Evolutionary conservation across 1,140 invertebrate species (phyloP).

Genomic region (Cotesia vestalis): DNA sequence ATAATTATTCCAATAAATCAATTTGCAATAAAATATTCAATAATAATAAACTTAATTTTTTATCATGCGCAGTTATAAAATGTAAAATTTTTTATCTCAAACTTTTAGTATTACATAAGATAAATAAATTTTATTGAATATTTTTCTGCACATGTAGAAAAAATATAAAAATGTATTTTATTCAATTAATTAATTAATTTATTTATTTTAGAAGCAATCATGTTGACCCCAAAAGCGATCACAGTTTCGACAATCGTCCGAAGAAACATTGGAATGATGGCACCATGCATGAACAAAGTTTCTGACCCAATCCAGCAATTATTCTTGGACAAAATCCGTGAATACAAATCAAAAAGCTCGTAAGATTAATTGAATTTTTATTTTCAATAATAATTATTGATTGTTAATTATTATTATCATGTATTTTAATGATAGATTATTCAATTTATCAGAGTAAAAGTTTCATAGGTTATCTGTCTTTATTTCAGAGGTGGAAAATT

Average conservation of each 20-base stretch:
- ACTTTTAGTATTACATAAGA: background rate
- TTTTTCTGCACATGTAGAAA: background rate
- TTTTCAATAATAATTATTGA: slow-evolving; percentile 12
- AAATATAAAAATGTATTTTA: background rate
- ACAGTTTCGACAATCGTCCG: slow-evolving; percentile 54
- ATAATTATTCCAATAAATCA: background rate
- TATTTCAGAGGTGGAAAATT: slow-evolving; percentile 77
- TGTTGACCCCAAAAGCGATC: slow-evolving; percentile 50
- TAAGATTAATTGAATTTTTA: slow-evolving; percentile 59
- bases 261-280: slow-evolving; percentile 74
- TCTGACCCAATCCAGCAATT: slow-evolving; percentile 92
- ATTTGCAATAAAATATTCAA: background rate
- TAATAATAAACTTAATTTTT: too few relatives aligned
- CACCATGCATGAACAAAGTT: slow-evolving; percentile 76
- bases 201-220: slow-evolving; percentile 45
- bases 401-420: background rate
- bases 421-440: too few relatives aligned
- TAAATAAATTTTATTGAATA: background rate
- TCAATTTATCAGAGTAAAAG: too few relatives aligned
- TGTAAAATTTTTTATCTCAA: too few relatives aligned
- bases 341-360: slow-evolving; percentile 83
- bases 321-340: slow-evolving; percentile 91
- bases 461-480: background rate
- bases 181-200: background rate
- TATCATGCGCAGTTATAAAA: background rate